These are phyloP conservation scores for Xerus rutilus DNA, from an alignment of 2,797 vertebrate species.

Conservation along the genomic window DNA sequence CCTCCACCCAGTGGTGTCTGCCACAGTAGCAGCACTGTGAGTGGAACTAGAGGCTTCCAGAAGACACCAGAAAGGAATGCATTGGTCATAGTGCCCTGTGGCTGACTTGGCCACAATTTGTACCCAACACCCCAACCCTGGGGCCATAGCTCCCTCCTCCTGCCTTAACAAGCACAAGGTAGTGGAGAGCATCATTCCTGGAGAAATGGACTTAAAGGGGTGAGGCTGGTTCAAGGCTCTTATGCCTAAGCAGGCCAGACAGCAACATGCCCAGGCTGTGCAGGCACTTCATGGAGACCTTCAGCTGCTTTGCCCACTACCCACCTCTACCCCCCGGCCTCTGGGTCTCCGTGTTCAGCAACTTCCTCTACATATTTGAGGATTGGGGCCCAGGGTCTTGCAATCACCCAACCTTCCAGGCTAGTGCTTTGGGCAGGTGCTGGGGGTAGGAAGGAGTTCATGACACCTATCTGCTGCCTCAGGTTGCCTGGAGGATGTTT, in stretches of 20 bases:
- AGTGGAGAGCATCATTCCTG: neutral
- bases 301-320: too few species aligned
- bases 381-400: too few species aligned
- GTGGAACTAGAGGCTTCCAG: neutral
- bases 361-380: neutral
- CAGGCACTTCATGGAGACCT: too few species aligned
- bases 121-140: neutral
- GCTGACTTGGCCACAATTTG: neutral
- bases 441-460: neutral
- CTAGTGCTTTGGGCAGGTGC: neutral
- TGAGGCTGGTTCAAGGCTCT: neutral
- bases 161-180: neutral
- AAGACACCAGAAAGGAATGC: neutral
- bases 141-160: neutral
- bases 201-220: neutral
- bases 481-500: neutral
- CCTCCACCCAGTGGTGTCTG: fast-evolving
- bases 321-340: too few species aligned
- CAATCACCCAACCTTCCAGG: neutral
- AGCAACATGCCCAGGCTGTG: fast-evolving
- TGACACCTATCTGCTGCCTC: neutral
- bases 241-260: neutral
- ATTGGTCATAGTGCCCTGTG: fast-evolving
- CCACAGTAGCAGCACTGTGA: neutral
- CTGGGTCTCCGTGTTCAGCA: too few species aligned